These are phyloP conservation scores for Diorhabda sublineata DNA, from an alignment of 1,140 invertebrate genomes.

Conservation along the genomic window DNA sequence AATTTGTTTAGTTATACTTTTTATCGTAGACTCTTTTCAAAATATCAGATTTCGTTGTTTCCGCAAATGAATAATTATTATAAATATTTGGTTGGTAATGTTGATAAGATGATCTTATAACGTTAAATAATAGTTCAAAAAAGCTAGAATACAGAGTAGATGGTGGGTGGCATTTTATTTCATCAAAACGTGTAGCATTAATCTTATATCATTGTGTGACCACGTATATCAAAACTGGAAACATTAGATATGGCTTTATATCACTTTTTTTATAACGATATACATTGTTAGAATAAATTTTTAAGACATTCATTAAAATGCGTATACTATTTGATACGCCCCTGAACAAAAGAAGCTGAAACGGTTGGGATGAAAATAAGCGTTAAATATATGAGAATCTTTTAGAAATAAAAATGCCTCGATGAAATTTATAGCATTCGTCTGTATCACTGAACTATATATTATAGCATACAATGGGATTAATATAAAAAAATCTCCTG, in stretches of 20 bases:
- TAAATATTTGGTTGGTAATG: too few relatives aligned
- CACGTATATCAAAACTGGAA: not conserved
- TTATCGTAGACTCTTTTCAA: too few relatives aligned
- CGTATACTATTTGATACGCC: not conserved
- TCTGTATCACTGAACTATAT: conserved; percentile 26
- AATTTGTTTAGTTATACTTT: too few relatives aligned
- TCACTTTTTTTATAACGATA: not conserved
- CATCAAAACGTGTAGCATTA: not conserved
- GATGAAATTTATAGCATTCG: conserved; percentile 28
- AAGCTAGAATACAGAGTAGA: too few relatives aligned
- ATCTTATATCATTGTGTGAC: not conserved
- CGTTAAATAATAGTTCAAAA: too few relatives aligned
- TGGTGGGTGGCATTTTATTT: not conserved
- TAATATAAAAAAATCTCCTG: too few relatives aligned
- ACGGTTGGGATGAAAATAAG: conserved; percentile 28
- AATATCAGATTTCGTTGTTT: too few relatives aligned
- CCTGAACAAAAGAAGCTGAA: conserved; percentile 17
- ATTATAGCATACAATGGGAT: conserved; percentile 18
- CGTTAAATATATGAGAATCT: conserved; percentile 19
- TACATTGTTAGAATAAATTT: not conserved
- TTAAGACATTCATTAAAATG: conserved; percentile 3
- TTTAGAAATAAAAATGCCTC: conserved; percentile 29
- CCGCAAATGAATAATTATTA: too few relatives aligned
- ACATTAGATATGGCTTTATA: not conserved
- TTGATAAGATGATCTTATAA: too few relatives aligned